Evolutionary conservation across 2,888 invertebrate species (phyloP).

Genomic region (Orthosia incerta): DNA sequence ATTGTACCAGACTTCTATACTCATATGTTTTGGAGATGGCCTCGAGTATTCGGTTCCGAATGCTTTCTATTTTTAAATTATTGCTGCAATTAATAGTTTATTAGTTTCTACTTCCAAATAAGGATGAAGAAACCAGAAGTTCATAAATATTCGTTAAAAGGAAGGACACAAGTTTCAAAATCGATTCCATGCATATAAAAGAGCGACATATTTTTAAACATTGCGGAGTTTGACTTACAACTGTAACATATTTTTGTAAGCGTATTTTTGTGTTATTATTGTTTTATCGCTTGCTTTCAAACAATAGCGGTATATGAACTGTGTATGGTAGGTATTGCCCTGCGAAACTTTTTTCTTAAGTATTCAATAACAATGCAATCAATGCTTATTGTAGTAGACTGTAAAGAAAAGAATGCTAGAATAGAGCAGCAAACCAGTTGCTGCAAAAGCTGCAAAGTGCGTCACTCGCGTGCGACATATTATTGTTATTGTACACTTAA

Average conservation of each 20-base stretch:
- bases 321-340: not conserved
- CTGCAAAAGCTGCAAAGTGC: constrained; percentile 35
- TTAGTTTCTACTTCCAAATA: constrained; percentile 30
- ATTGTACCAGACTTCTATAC: constrained; percentile 26
- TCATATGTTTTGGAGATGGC: constrained; percentile 70
- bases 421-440: constrained; percentile 20
- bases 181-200: constrained; percentile 16
- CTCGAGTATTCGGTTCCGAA: constrained; percentile 57
- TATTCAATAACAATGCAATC: constrained; percentile 11
- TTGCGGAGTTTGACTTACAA: not conserved
- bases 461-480: constrained; percentile 38
- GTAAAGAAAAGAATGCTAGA: constrained; percentile 18
- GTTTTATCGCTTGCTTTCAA: not conserved
- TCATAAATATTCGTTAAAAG: constrained; percentile 37
- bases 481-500: constrained; percentile 17
- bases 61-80: constrained; percentile 62
- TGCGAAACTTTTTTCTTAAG: not conserved
- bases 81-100: constrained; percentile 54
- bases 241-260: not conserved
- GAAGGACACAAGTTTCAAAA: constrained; percentile 44
- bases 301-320: not conserved
- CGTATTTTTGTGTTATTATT: not conserved
- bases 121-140: constrained; percentile 43
- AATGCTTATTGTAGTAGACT: constrained; percentile 3
- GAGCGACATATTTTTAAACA: not conserved